These are phyloP conservation scores for Steinernema khuongi DNA, from an alignment of 1,140 invertebrate species.

Conservation along the genomic window DNA sequence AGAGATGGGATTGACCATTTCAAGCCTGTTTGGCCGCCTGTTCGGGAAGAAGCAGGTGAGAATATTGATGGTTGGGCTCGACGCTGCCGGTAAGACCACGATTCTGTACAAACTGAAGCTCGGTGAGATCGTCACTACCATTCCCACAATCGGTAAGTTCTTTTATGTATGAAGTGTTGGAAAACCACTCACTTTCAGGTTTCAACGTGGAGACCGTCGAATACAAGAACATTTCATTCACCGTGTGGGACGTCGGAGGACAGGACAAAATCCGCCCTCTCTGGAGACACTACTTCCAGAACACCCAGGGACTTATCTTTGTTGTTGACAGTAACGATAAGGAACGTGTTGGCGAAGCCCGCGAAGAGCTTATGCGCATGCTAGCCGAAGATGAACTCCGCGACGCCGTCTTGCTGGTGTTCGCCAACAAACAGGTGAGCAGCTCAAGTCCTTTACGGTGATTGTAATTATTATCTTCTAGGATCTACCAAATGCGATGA, in stretches of 20 bases:
- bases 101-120: constrained; percentile 95
- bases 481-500: constrained; percentile 96
- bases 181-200: constrained; percentile 60
- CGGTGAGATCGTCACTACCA: constrained; percentile 94
- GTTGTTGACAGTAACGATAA: constrained; percentile 95
- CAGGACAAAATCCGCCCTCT: constrained; percentile 66
- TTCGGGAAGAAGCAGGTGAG: constrained; percentile 98
- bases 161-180: neutral
- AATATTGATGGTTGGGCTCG: constrained; percentile 93
- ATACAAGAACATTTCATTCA: constrained; percentile 63
- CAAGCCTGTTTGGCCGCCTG: constrained; percentile 77
- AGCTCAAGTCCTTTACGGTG: neutral
- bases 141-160: constrained; percentile 81
- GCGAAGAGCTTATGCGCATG: constrained; percentile 89
- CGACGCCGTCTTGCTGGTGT: constrained; percentile 91
- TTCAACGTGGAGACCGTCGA: constrained; percentile 65
- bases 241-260: constrained; percentile 69
- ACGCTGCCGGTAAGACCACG: constrained; percentile 94
- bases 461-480: constrained; percentile 48
- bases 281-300: constrained; percentile 98
- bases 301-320: constrained; percentile 94
- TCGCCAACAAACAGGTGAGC: constrained; percentile 89
- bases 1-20: constrained; percentile 66
- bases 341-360: constrained; percentile 86
- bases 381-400: constrained; percentile 88